These are phyloP conservation scores for Siniperca chuatsi DNA, from an alignment of 2,113 vertebrate genomes.

Conservation along the genomic window DNA sequence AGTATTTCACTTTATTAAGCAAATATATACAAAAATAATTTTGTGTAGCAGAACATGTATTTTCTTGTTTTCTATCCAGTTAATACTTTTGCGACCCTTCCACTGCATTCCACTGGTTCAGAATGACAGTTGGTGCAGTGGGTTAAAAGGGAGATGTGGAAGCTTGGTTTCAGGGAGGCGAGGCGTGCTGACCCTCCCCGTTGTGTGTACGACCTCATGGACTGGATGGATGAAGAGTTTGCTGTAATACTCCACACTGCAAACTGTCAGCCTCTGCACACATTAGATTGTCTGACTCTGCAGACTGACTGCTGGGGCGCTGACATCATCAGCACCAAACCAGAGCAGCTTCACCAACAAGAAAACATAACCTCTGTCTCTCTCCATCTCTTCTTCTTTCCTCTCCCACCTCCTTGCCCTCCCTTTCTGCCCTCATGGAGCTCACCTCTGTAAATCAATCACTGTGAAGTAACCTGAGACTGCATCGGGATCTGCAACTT, in stretches of 20 bases:
- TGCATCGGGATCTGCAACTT: conserved; percentile 21
- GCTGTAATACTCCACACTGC: conserved; percentile 3
- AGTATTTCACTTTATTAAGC: neutral
- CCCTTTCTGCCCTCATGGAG: conserved; percentile 10
- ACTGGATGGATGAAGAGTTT: conserved; percentile 21
- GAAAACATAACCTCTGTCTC: conserved; percentile 36
- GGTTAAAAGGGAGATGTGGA: conserved; percentile 20
- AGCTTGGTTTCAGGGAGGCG: conserved; percentile 7
- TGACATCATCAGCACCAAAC: conserved; percentile 33
- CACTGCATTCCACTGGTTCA: neutral
- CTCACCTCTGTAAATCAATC: conserved; percentile 62
- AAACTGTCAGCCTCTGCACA: conserved; percentile 5
- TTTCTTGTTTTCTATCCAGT: neutral
- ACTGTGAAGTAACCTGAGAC: conserved; percentile 42
- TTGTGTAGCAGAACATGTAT: neutral
- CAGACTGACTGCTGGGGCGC: conserved; percentile 25
- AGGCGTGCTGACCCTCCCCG: neutral
- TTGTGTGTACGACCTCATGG: conserved; percentile 24
- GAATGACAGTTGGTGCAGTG: conserved; percentile 34
- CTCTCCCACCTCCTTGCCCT: conserved; percentile 16
- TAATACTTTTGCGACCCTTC: neutral
- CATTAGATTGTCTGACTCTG: conserved; percentile 26
- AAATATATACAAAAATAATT: neutral
- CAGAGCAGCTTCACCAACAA: conserved; percentile 18
- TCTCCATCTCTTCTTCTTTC: conserved; percentile 32